A percentile compares a stretch with the other conserved stretches of the same genome.
Evolutionary conservation across 2,888 invertebrate genomes (phyloP).

Genomic region (Andrena bucephala): DNA sequence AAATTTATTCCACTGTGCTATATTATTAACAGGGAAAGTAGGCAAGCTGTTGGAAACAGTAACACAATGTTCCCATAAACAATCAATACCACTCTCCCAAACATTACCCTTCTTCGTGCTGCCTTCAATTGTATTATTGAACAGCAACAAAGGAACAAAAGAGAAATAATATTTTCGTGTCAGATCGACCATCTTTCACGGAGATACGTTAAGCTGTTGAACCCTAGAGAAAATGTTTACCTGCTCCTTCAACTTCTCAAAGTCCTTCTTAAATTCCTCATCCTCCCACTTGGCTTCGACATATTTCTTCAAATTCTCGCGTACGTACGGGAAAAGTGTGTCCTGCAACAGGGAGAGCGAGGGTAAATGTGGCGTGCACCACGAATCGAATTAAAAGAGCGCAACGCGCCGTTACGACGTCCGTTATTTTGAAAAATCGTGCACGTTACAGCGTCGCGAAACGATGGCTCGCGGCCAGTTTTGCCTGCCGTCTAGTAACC

Average conservation of each 20-base stretch:
- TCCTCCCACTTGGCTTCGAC: constrained; percentile 90
- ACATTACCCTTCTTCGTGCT: background rate
- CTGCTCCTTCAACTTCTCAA: constrained; percentile 89
- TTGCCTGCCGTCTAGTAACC: constrained; percentile 27
- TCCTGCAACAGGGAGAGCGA: constrained; percentile 86
- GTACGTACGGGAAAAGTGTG: constrained; percentile 91
- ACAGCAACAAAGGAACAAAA: constrained; percentile 14
- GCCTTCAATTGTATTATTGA: background rate
- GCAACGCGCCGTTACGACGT: constrained; percentile 40
- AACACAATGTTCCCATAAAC: constrained; percentile 22
- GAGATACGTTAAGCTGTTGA: background rate
- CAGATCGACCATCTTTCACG: background rate
- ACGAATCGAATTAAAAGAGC: constrained; percentile 41
- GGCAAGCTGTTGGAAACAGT: background rate
- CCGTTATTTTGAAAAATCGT: constrained; percentile 55
- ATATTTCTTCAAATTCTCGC: constrained; percentile 90
- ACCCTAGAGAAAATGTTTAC: constrained; percentile 79
- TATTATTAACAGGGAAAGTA: constrained; percentile 1
- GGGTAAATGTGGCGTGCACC: constrained; percentile 36
- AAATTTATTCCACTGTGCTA: background rate
- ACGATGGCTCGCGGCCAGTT: background rate
- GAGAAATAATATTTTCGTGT: constrained; percentile 7
- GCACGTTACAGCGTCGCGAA: constrained; percentile 2
- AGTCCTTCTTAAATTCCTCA: constrained; percentile 89
- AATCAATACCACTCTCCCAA: constrained; percentile 27